A percentile compares a stretch with the other conserved stretches of the same genome.
Evolutionary conservation across 2,797 vertebrate species (phyloP).

Genomic region (Leuciscus waleckii): DNA sequence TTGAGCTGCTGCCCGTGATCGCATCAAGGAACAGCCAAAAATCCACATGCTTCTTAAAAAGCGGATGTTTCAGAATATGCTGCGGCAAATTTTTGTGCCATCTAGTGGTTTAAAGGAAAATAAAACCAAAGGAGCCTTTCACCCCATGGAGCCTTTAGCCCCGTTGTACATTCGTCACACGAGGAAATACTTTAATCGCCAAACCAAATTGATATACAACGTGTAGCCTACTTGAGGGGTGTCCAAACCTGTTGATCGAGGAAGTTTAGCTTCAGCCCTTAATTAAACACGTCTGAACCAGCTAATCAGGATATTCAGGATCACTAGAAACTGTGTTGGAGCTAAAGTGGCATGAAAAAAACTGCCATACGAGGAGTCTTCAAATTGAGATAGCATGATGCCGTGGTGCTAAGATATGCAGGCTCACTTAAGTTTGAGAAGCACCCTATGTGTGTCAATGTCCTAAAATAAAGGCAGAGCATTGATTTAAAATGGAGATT

Average conservation of each 20-base stretch:
- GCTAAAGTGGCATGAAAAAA: not conserved
- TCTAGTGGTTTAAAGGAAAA: too few species aligned
- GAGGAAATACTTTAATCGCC: not conserved
- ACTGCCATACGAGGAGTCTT: not conserved
- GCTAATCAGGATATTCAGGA: conserved; percentile 13
- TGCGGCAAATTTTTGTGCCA: too few species aligned
- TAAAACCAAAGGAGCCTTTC: too few species aligned
- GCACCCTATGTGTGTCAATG: not conserved
- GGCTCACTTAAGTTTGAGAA: not conserved
- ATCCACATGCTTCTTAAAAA: too few species aligned
- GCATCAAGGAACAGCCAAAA: too few species aligned
- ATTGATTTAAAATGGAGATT: not conserved
- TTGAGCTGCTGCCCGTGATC: too few species aligned
- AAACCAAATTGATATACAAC: not conserved
- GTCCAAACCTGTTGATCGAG: not conserved
- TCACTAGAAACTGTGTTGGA: not conserved
- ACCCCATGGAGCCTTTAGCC: too few species aligned
- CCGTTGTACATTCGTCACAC: not conserved
- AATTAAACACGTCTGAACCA: not conserved
- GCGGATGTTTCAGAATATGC: too few species aligned
- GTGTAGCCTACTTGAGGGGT: not conserved
- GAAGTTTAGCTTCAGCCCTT: not conserved
- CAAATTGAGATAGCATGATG: not conserved
- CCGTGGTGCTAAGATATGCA: not conserved
- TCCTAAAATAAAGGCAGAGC: not conserved